These are phyloP conservation scores for Psittacara wagleri DNA, from an alignment of 2,113 vertebrate genomes.

Conservation along the genomic window DNA sequence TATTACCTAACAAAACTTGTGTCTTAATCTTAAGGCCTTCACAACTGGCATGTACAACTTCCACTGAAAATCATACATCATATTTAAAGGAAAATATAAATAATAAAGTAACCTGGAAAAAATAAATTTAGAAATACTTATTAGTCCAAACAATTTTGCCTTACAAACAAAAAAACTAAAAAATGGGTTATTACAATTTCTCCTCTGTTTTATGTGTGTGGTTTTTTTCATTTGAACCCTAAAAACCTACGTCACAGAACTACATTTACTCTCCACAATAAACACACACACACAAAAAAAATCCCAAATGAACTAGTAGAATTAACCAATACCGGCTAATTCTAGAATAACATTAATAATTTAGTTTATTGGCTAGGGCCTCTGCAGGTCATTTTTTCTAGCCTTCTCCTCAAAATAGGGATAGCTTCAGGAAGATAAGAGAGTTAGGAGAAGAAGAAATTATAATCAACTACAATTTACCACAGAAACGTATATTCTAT, in stretches of 20 bases:
- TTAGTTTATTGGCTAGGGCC: neutral
- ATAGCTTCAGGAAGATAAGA: neutral
- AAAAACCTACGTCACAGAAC: neutral
- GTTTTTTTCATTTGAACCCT: neutral
- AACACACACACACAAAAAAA: neutral
- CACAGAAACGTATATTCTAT: neutral
- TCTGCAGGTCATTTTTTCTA: neutral
- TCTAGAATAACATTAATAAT: neutral
- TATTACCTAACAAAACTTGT: neutral
- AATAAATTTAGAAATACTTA: neutral
- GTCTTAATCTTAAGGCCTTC: neutral
- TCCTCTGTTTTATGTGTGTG: neutral
- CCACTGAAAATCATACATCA: neutral
- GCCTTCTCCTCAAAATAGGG: neutral
- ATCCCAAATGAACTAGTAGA: neutral
- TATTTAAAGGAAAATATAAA: neutral
- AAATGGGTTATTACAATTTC: neutral
- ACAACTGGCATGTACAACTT: neutral
- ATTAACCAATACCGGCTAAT: neutral
- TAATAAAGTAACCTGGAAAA: neutral
- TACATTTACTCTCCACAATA: neutral
- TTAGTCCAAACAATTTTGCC: neutral
- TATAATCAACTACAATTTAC: neutral
- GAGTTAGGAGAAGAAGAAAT: neutral
- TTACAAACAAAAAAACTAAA: neutral